These are phyloP conservation scores for Napeogenes inachia DNA, from an alignment of 2,888 invertebrate species.

Conservation along the genomic window DNA sequence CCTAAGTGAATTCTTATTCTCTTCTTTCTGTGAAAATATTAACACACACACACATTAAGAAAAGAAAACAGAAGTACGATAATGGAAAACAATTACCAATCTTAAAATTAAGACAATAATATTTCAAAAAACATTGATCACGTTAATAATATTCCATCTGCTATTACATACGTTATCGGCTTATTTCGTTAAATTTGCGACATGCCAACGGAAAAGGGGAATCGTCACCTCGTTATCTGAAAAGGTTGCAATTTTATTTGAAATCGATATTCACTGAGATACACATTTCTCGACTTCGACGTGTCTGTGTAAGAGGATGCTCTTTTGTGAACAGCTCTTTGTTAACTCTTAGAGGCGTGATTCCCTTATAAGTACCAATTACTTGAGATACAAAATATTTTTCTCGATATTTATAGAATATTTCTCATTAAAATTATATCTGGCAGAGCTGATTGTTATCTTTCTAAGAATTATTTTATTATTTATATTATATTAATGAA, in stretches of 20 bases:
- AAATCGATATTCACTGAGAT: conserved; percentile 72
- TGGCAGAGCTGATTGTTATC: background rate
- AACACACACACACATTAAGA: too few species aligned
- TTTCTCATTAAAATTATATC: conserved; percentile 3
- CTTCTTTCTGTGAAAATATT: too few species aligned
- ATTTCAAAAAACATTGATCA: conserved; percentile 35
- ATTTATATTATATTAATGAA: too few species aligned
- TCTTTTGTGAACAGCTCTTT: conserved; percentile 28
- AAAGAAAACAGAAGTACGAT: too few species aligned
- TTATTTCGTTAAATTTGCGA: conserved; percentile 75
- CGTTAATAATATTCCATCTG: conserved; percentile 48
- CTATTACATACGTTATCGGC: conserved; percentile 73
- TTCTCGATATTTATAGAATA: conserved; percentile 7
- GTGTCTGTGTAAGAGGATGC: conserved; percentile 33
- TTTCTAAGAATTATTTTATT: background rate
- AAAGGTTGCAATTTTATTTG: conserved; percentile 78
- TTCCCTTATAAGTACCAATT: conserved; percentile 20
- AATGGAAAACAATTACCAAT: too few species aligned
- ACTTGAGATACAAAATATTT: conserved; percentile 10
- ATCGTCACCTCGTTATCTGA: conserved; percentile 76
- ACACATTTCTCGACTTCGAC: conserved; percentile 48
- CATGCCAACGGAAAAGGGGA: conserved; percentile 65
- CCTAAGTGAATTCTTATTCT: too few species aligned
- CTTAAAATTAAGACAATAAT: background rate
- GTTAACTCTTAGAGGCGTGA: conserved; percentile 21